These are phyloP conservation scores for Apteryx owenii DNA, from an alignment of 2,113 vertebrate genomes.

Conservation along the genomic window DNA sequence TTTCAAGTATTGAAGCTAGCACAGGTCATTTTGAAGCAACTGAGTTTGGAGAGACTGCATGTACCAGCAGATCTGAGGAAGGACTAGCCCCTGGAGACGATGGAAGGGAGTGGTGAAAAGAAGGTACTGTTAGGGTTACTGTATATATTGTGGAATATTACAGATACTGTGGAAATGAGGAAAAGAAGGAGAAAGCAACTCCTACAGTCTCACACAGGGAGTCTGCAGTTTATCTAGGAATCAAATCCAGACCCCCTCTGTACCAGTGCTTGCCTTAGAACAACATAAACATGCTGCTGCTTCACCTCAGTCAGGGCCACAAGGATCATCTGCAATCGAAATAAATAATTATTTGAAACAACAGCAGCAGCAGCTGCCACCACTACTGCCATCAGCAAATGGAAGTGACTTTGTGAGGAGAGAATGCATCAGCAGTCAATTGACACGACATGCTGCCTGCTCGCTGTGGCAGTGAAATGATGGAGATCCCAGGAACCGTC, in stretches of 20 bases:
- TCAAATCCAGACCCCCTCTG: not conserved
- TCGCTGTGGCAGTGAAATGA: not conserved
- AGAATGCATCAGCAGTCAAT: not conserved
- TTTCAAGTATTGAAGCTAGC: not conserved
- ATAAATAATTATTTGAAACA: slow-evolving; percentile 11
- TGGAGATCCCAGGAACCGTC: not conserved
- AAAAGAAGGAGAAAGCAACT: not conserved
- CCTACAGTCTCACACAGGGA: not conserved
- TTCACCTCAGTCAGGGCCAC: not conserved
- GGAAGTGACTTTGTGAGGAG: not conserved
- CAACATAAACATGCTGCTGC: not conserved
- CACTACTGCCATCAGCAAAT: not conserved
- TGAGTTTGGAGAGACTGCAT: not conserved
- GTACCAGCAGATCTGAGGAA: not conserved
- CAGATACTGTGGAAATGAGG: not conserved
- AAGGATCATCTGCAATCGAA: not conserved
- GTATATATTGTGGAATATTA: not conserved
- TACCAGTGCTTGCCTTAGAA: not conserved
- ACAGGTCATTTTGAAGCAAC: not conserved
- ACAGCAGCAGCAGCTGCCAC: not conserved
- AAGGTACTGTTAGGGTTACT: not conserved
- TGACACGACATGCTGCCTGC: not conserved
- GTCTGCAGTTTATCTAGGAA: not conserved
- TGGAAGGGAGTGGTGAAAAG: not conserved
- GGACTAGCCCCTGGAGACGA: not conserved